Base-by-base conservation (phyloP, 2,113 vertebrate species). In the Neogale vison region DNA sequence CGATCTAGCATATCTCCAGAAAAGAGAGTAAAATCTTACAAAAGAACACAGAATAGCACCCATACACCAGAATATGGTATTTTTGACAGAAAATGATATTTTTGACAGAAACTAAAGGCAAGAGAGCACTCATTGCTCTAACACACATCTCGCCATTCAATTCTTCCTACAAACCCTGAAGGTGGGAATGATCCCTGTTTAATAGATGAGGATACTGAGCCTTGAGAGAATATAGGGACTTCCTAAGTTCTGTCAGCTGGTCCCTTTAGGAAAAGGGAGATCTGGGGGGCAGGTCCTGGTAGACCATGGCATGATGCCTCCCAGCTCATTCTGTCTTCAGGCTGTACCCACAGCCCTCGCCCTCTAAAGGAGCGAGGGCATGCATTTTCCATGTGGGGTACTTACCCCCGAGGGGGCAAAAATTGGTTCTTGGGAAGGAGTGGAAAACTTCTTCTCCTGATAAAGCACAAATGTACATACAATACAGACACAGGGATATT, bases 1-100 rank as follows among this genome's bases (percentile, higher is more conserved):
- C 90, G 74, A 55, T 82, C 72, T 31, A 57, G 21, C 10, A 0
- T 61, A 69, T 74, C 90, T 94, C 83, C 50, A 77, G 67, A 47
- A 87, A 90, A 57, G 91, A 94, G 74, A 83, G 63, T 47, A 61
- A 92, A 88, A 76, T 67, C 42, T 36, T 63, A 7, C 26, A 34
- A 79, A 88, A 10, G 92, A 91, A 79, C 55, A 77, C 15, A 14
- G 5, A 52, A 52, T 17, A 52, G 50, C 50, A 52, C 50, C 50
- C 50, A 52, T 52, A 52, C 15, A 17, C 50, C 52, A 55, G 67
- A 74, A 85, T 52, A 34, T 47, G 15, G 8, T 67, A 2, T 79
- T 83, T 92, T 45, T 55, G 65, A 83, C 26, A n/a, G 13, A 74
- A 85, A 24, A 6, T 45, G 13, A 13, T 74, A 1, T 67, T 83